A percentile compares a stretch with the other conserved stretches of the same genome.
phyloP scores from a whole-genome alignment of 1,140 invertebrate genomes.

The Macrostomum lignano region DNA sequence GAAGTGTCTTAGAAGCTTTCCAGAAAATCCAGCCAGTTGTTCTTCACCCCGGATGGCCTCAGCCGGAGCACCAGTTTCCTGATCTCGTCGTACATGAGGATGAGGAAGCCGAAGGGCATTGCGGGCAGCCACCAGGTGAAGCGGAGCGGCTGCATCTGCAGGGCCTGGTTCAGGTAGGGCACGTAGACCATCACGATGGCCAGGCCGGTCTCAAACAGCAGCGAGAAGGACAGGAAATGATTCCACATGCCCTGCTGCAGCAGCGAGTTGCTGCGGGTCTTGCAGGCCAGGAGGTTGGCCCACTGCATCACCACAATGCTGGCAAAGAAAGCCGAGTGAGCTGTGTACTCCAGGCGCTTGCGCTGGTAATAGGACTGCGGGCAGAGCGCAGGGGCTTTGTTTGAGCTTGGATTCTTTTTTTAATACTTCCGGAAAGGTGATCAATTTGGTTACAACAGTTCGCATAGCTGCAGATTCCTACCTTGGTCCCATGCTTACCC shows the following conservation, averaged over 20 bases:
- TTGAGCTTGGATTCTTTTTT: too few relatives aligned
- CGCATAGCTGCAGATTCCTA: too few relatives aligned
- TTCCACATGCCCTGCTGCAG: conserved; percentile 27
- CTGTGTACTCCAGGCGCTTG: conserved; percentile 26
- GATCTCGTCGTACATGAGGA: conserved; percentile 85
- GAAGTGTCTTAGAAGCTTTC: too few relatives aligned
- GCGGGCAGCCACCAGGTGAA: conserved; percentile 94
- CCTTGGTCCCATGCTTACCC: too few relatives aligned
- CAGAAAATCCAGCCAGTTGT: too few relatives aligned
- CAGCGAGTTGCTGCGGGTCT: conserved; percentile 26
- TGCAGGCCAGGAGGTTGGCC: conserved; percentile 29
- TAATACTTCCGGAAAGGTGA: too few relatives aligned
- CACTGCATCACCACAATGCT: conserved; percentile 29
- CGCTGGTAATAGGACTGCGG: too few relatives aligned
- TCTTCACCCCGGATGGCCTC: too few relatives aligned
- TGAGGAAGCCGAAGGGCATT: conserved; percentile 75
- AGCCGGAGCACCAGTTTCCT: conserved; percentile 76
- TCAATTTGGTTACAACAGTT: too few relatives aligned
- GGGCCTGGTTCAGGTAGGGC: conserved; percentile 14
- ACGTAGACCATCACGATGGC: conserved; percentile 16
- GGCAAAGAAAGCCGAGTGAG: conserved; percentile 28
- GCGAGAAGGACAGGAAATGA: conserved; percentile 9
- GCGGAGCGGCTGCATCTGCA: conserved; percentile 33
- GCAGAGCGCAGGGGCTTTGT: too few relatives aligned
- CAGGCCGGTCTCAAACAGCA: conserved; percentile 13